Evolutionary conservation across 1,140 invertebrate genomes (phyloP).

Genomic region (Laupala kohalensis): DNA sequence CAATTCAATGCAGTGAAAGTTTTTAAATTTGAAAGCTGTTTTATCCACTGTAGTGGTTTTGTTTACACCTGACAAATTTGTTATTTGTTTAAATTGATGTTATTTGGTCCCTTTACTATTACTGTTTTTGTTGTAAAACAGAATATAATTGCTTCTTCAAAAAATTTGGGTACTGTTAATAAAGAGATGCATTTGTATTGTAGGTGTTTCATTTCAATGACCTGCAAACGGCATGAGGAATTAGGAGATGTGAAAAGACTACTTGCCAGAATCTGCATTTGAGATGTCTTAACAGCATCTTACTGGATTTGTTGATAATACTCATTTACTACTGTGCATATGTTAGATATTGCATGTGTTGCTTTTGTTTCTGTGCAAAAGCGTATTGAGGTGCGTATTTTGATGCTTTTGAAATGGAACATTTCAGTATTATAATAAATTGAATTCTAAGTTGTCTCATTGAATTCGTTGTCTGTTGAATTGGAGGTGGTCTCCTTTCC

Average conservation of each 20-base stretch:
- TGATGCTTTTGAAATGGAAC: not conserved
- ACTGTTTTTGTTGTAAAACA: constrained; percentile 2
- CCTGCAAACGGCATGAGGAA: not conserved
- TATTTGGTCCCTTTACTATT: not conserved
- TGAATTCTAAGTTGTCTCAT: not conserved
- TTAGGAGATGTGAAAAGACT: not conserved
- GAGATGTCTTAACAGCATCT: too few species aligned
- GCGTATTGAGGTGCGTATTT: not conserved
- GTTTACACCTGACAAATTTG: not conserved
- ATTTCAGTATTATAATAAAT: not conserved
- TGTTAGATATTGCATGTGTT: not conserved
- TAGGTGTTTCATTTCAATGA: not conserved
- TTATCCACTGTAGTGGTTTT: not conserved
- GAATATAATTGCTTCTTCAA: constrained; percentile 1
- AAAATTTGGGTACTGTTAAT: constrained; percentile 13
- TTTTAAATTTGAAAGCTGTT: not conserved
- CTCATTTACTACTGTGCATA: not conserved
- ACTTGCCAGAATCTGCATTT: not conserved
- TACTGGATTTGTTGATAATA: not conserved
- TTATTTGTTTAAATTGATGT: constrained; percentile 7
- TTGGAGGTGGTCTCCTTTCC: too few species aligned
- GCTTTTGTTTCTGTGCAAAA: not conserved
- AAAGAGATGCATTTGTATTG: constrained; percentile 8
- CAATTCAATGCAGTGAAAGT: not conserved
- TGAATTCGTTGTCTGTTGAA: too few species aligned